phyloP scores from a whole-genome alignment of 2,888 invertebrate genomes.

The Hyalella azteca region DNA sequence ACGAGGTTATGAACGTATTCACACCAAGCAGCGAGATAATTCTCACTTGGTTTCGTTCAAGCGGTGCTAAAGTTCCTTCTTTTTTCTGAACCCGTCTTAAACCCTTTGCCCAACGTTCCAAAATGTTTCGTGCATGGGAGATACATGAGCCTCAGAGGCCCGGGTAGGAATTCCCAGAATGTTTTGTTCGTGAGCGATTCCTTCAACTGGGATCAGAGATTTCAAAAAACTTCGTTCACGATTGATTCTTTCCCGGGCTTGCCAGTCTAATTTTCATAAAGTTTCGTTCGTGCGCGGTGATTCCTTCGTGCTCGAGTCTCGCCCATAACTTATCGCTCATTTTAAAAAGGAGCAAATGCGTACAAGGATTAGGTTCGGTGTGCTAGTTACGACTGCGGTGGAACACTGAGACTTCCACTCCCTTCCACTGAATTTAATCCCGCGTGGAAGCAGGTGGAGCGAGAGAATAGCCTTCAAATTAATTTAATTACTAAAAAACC shows the following conservation, averaged over 20 bases:
- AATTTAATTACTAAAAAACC: not conserved
- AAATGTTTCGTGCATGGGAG: conserved; percentile 25
- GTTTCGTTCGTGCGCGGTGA: not conserved
- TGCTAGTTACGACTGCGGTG: too few species aligned
- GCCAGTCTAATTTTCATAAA: not conserved
- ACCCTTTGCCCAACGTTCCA: not conserved
- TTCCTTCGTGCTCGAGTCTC: not conserved
- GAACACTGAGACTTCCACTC: too few species aligned
- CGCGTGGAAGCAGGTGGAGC: too few species aligned
- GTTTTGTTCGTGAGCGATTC: conserved; percentile 28
- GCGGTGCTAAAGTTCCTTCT: conserved; percentile 32
- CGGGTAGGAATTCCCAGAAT: too few species aligned
- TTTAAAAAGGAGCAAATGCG: conserved; percentile 34
- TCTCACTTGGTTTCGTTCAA: conserved; percentile 34
- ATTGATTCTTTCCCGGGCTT: not conserved
- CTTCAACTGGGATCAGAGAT: not conserved
- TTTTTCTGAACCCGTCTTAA: conserved; percentile 8
- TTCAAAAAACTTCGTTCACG: not conserved
- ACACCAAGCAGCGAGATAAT: conserved; percentile 35
- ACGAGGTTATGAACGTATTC: conserved; percentile 33
- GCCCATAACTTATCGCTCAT: not conserved
- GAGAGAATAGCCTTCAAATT: not conserved
- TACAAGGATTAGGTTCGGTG: conserved; percentile 33
- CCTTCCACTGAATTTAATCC: too few species aligned
- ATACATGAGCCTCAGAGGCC: too few species aligned